These are phyloP conservation scores for Bradysia coprophila DNA, from an alignment of 1,140 invertebrate genomes.

Conservation along the genomic window DNA sequence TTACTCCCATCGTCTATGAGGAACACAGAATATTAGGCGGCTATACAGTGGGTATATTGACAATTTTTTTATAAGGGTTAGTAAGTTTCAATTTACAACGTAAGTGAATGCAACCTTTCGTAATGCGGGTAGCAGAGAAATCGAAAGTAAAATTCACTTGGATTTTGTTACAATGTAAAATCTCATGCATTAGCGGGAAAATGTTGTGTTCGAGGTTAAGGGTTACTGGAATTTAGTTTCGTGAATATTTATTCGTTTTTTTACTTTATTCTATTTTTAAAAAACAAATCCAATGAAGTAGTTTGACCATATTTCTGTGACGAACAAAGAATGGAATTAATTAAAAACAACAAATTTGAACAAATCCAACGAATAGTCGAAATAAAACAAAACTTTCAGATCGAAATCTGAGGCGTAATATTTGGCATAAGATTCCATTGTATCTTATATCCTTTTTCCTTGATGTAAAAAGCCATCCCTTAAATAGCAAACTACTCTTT, in stretches of 20 bases:
- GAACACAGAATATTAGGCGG: slow-evolving; percentile 9
- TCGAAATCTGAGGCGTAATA: neutral
- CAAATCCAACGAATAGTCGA: neutral
- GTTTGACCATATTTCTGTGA: neutral
- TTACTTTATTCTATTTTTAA: neutral
- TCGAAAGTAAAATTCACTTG: neutral
- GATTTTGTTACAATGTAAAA: slow-evolving; percentile 9
- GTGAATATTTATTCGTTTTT: neutral
- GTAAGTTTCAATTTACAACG: slow-evolving; percentile 18
- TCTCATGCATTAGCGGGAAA: neutral
- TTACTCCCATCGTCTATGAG: slow-evolving; percentile 24
- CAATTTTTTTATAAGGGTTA: slow-evolving; percentile 5
- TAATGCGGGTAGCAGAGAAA: slow-evolving; percentile 14
- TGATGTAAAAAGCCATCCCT: neutral
- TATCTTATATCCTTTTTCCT: neutral
- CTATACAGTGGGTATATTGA: neutral
- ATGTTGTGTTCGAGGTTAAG: neutral
- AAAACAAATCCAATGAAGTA: neutral
- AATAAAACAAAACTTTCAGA: neutral
- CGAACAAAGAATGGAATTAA: neutral
- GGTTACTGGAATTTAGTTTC: neutral
- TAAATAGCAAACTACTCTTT: slow-evolving; percentile 17
- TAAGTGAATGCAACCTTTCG: slow-evolving; percentile 24
- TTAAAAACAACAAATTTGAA: neutral
- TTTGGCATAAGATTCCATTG: neutral